These are phyloP conservation scores for Neopelma chrysocephalum DNA, from an alignment of 2,797 vertebrate genomes.

Conservation along the genomic window DNA sequence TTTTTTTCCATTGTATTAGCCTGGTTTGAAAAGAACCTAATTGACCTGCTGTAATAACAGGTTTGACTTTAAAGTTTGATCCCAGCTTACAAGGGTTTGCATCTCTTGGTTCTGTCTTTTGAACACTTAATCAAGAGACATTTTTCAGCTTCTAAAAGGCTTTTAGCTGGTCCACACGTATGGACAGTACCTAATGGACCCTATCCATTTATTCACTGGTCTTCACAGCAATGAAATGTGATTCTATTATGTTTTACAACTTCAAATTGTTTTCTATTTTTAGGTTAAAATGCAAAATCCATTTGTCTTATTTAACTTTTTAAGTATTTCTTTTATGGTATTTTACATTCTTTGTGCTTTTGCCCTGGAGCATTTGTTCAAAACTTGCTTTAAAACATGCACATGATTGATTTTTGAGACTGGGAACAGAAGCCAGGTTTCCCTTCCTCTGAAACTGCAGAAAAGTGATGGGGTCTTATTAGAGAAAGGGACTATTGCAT, in stretches of 20 bases:
- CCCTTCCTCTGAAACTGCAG: not conserved
- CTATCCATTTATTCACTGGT: slow-evolving; percentile 35
- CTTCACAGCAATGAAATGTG: slow-evolving; percentile 34
- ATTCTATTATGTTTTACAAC: slow-evolving; percentile 40
- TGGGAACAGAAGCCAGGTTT: slow-evolving; percentile 44
- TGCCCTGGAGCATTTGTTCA: not conserved
- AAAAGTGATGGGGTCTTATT: not conserved
- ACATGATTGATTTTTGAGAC: slow-evolving; percentile 22
- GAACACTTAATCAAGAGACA: slow-evolving; percentile 61
- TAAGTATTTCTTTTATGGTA: slow-evolving; percentile 55
- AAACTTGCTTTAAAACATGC: slow-evolving; percentile 16
- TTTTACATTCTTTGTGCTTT: slow-evolving; percentile 49
- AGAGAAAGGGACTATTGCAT: not conserved
- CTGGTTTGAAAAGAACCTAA: slow-evolving; percentile 61
- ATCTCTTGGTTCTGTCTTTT: slow-evolving; percentile 61
- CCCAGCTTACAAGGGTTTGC: slow-evolving; percentile 56
- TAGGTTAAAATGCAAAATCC: slow-evolving; percentile 40
- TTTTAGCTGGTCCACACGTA: slow-evolving; percentile 23
- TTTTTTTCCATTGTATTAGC: slow-evolving; percentile 54
- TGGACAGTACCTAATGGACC: slow-evolving; percentile 46
- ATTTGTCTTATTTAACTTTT: slow-evolving; percentile 53
- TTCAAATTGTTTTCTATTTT: slow-evolving; percentile 56
- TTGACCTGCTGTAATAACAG: slow-evolving; percentile 70
- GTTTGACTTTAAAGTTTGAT: slow-evolving; percentile 64
- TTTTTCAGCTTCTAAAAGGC: slow-evolving; percentile 64